Base-by-base conservation (phyloP, 2,797 vertebrate genomes). In the Eurystomus glaucurus region DNA sequence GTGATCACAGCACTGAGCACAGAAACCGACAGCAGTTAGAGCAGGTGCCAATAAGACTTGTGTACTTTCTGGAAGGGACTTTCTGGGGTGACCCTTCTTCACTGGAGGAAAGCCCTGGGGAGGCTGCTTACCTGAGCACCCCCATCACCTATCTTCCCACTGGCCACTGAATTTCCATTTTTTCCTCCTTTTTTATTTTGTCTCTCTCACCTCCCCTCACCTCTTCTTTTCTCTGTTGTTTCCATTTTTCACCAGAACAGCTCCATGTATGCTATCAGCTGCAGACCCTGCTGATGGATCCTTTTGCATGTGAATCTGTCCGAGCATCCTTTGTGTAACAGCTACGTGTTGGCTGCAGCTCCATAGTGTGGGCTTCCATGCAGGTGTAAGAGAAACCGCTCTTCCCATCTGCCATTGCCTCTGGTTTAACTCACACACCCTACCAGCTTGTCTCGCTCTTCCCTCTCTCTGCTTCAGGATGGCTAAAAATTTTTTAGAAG, bases 1-100 rank as follows among this genome's bases (percentile, higher is more conserved):
- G 71, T 3, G 0, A 0, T 4, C 5, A 2, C 76, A 20, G 58
- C 48, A 3, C 14, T 7, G 26, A 28, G 37, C n/a, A 39, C 35
- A 45, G 29, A 69, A 3, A n/a, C 25, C 6, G 5, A 0, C 64
- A 35, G 55, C 71, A 64, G 10, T 2, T 17, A 2, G 9, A 72
- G 72, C 64, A 41, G 46, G 41, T 89, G 60, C 50, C 46, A 31
- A 1, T 1, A 1, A 50, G 26, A 8, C 22, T 35, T 14, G 14
- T 31, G 33, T 46, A 7, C 29, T 54, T 70, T 9, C 70, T 87
- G 57, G 55, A 46, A 45, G 51, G n/a, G 18, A 9, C 16, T 10
- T 74, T 26, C 28, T 52, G 28, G 21, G 51, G 11, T 2, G 2
- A 39, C n/a, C 4, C 26, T 69, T 14, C 22, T 51, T 23, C 5